phyloP scores from a whole-genome alignment of 2,113 vertebrate species.

The Pseudonaja textilis region DNA sequence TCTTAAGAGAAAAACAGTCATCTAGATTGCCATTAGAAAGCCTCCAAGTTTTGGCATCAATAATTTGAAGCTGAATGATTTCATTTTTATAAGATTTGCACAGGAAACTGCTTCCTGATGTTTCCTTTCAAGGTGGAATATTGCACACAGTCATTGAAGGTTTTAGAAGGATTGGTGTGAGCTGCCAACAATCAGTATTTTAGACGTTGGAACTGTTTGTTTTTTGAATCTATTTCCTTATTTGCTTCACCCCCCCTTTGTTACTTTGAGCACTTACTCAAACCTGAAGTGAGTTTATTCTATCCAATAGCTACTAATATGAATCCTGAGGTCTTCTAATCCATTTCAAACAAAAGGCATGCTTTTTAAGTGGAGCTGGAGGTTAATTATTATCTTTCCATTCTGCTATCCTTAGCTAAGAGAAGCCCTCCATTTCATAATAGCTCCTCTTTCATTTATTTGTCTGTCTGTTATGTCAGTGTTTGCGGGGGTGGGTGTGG shows the following conservation, averaged over 20 bases:
- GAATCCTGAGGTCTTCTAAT: not conserved
- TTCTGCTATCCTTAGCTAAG: not conserved
- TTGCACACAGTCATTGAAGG: not conserved
- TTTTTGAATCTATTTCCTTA: not conserved
- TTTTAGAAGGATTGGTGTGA: not conserved
- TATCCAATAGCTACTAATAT: not conserved
- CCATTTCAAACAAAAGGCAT: not conserved
- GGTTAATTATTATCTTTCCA: not conserved
- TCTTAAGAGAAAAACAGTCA: conserved; percentile 7
- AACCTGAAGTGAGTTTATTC: not conserved
- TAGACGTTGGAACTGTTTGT: not conserved
- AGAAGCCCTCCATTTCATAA: not conserved
- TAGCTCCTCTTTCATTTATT: not conserved
- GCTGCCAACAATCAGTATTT: not conserved
- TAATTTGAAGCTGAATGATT: conserved; percentile 3
- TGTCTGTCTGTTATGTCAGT: not conserved
- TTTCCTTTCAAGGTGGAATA: conserved; percentile 6
- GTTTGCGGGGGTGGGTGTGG: no score
- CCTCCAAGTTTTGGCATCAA: not conserved
- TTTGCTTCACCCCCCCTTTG: not conserved
- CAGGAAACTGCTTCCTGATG: not conserved
- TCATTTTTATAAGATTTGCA: conserved; percentile 7
- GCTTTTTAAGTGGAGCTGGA: not conserved
- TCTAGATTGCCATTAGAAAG: not conserved
- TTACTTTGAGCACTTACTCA: not conserved